Percentiles rank a stretch among this genome's conserved stretches.
phyloP scores from a whole-genome alignment of 1,140 invertebrate species.

The Gryon sp. region DNA sequence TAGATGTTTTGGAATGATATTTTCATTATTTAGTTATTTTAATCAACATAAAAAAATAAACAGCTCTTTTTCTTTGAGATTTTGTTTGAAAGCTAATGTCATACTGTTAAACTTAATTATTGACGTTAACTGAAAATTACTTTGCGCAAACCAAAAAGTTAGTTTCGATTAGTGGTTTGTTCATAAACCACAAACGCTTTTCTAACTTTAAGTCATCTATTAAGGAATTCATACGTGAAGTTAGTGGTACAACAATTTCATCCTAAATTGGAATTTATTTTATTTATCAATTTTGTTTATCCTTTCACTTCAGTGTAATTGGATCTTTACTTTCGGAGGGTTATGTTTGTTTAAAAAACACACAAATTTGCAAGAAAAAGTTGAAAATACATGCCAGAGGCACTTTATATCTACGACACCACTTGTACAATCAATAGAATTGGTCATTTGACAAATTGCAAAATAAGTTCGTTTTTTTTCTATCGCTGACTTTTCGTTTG shows the following conservation, averaged over 20 bases:
- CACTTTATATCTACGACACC: too few species aligned
- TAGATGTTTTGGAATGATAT: too few species aligned
- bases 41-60: neutral
- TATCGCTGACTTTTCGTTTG: constrained; percentile 17
- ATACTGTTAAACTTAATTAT: constrained; percentile 22
- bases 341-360: too few species aligned
- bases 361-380: too few species aligned
- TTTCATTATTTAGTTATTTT: too few species aligned
- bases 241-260: neutral
- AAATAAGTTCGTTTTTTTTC: neutral
- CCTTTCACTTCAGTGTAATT: too few species aligned
- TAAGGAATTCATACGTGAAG: constrained; percentile 25
- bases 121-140: constrained; percentile 36
- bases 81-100: neutral
- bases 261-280: too few species aligned
- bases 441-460: constrained; percentile 16
- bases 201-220: constrained; percentile 46
- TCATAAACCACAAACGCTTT: constrained; percentile 39
- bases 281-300: too few species aligned
- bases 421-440: constrained; percentile 13
- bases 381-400: too few species aligned
- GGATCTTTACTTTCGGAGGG: too few species aligned
- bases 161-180: constrained; percentile 49
- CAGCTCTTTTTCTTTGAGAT: neutral
- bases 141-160: constrained; percentile 24